These are phyloP conservation scores for Drosophila buzzatii DNA, from an alignment of 2,888 invertebrate species.

Conservation along the genomic window DNA sequence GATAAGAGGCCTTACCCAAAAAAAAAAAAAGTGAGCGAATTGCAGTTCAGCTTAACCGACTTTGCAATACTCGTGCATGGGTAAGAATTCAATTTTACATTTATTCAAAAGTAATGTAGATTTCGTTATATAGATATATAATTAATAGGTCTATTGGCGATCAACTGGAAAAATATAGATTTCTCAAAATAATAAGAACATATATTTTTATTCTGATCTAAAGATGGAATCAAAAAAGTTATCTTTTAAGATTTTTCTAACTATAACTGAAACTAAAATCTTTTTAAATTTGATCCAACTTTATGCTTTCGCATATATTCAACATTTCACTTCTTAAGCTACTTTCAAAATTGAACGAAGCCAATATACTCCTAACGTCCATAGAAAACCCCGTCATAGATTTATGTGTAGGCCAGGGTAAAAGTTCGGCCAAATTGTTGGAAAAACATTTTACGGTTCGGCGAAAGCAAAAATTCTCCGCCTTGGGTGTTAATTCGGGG, in stretches of 20 bases:
- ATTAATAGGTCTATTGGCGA: no score
- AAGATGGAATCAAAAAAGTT: not conserved
- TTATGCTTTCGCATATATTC: no score
- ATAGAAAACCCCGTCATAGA: conserved; percentile 29
- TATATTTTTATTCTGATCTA: no score
- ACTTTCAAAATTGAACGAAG: not conserved
- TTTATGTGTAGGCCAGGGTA: conserved; percentile 48
- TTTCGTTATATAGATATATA: no score
- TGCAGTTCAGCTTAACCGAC: not conserved
- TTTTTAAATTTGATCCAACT: no score
- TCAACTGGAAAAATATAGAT: no score
- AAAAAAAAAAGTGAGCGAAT: not conserved
- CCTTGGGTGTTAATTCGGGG: conserved; percentile 73
- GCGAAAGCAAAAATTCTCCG: conserved; percentile 51
- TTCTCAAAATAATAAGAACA: no score
- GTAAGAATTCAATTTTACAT: not conserved
- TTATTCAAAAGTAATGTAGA: no score
- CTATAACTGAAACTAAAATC: no score
- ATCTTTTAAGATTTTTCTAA: no score
- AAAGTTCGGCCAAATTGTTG: conserved; percentile 67
- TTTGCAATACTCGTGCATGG: not conserved
- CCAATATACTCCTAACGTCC: not conserved
- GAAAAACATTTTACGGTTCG: conserved; percentile 71
- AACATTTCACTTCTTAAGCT: not conserved
- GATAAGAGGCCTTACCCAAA: conserved; percentile 63